Percentiles rank a stretch among this genome's conserved stretches.
These are phyloP conservation scores for Anguilla marmorata DNA, from an alignment of 2,797 vertebrate genomes.

Conservation along the genomic window DNA sequence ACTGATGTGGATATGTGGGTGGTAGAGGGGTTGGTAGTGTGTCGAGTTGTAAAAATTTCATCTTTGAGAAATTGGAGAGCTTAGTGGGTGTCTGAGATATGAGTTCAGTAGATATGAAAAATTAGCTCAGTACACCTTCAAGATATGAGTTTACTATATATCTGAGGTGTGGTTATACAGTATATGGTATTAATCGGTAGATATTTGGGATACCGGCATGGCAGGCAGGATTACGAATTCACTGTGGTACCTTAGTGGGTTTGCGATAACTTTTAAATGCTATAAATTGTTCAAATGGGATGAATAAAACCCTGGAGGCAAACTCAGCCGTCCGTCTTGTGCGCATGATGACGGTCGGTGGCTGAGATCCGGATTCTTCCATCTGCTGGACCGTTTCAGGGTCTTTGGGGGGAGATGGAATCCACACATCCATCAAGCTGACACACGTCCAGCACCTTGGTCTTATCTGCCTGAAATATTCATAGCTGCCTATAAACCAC, in stretches of 20 bases:
- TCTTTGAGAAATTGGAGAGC: neutral
- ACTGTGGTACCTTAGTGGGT: neutral
- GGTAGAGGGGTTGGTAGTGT: neutral
- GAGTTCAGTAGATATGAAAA: neutral
- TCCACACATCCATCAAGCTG: conserved; percentile 2
- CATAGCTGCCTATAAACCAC: neutral
- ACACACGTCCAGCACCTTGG: neutral
- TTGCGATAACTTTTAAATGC: neutral
- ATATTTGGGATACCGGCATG: neutral
- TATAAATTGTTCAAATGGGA: neutral
- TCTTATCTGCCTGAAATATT: conserved; percentile 19
- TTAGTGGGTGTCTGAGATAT: neutral
- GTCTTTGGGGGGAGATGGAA: conserved; percentile 5
- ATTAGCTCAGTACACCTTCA: neutral
- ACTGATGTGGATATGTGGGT: neutral
- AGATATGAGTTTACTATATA: neutral
- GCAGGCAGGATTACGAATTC: neutral
- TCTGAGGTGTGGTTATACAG: neutral
- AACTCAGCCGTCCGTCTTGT: neutral
- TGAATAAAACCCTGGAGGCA: neutral
- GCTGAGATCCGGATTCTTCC: neutral
- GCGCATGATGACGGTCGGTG: neutral
- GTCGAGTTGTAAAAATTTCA: neutral
- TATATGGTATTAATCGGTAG: neutral
- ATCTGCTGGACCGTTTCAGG: neutral